Conservation (phyloP, 2,797 vertebrate genomes). For the Urosaurus nigricauda region DNA sequence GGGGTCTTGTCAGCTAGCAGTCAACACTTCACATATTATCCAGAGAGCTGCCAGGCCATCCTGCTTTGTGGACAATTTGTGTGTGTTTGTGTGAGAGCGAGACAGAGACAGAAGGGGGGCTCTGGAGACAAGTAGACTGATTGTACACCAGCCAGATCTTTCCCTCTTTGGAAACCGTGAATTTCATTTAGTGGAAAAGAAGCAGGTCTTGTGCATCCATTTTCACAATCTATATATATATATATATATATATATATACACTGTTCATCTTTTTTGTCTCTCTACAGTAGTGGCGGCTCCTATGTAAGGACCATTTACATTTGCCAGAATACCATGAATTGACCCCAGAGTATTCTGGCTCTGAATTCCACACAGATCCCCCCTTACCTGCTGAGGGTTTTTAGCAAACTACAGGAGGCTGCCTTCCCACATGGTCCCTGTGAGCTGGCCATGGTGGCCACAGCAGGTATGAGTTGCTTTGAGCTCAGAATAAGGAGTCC, state of each 20-base stretch:
- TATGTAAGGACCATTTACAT: too few species aligned
- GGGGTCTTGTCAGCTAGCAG: constrained; percentile 56
- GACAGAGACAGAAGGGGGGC: not conserved
- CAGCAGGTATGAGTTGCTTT: too few species aligned
- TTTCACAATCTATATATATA: not conserved
- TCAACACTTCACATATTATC: constrained; percentile 53
- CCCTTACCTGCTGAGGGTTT: too few species aligned
- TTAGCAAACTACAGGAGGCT: too few species aligned
- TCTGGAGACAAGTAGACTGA: constrained; percentile 23
- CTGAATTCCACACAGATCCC: too few species aligned
- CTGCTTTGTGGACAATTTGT: not conserved
- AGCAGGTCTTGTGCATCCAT: not conserved
- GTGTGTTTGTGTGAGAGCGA: accelerated
- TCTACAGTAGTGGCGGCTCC: too few species aligned
- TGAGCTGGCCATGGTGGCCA: too few species aligned
- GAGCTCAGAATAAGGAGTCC: too few species aligned
- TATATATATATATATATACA: not conserved
- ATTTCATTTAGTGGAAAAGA: not conserved
- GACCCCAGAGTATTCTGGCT: too few species aligned
- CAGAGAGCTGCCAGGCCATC: constrained; percentile 45
- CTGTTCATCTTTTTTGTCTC: not conserved
- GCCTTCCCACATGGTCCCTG: too few species aligned
- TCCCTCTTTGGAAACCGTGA: not conserved
- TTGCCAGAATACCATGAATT: too few species aligned
- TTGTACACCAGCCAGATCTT: not conserved